phyloP scores from a whole-genome alignment of 2,888 invertebrate species.

The Dascillus cervinus region DNA sequence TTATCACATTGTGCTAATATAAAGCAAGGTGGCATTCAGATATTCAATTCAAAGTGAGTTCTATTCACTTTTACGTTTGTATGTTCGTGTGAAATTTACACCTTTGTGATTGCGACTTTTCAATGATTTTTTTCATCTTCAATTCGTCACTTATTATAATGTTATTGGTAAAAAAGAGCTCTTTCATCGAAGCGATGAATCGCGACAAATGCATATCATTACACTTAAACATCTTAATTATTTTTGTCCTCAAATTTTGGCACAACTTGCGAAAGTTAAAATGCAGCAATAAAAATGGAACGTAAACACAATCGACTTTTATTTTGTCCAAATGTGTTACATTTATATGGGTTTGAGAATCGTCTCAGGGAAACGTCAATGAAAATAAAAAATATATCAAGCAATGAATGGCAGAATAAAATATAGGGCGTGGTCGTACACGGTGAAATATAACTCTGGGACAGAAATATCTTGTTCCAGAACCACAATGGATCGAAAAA shows the following conservation, averaged over 20 bases:
- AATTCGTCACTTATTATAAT: too few species aligned
- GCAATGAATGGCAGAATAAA: slow-evolving; percentile 39
- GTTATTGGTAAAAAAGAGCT: too few species aligned
- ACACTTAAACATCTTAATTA: too few species aligned
- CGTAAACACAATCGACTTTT: too few species aligned
- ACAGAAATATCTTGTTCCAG: slow-evolving; percentile 41
- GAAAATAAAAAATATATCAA: slow-evolving; percentile 32
- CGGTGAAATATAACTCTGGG: slow-evolving; percentile 41
- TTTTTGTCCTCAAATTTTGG: too few species aligned
- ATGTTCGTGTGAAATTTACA: slow-evolving; percentile 26
- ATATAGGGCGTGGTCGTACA: slow-evolving; percentile 36
- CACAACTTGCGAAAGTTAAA: too few species aligned
- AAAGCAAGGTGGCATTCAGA: slow-evolving; percentile 35
- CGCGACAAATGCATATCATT: too few species aligned
- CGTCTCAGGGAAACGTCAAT: slow-evolving; percentile 25
- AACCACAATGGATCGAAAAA: slow-evolving; percentile 35
- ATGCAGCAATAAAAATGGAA: too few species aligned
- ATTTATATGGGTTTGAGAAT: too few species aligned
- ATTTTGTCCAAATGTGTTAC: too few species aligned
- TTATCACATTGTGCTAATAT: slow-evolving; percentile 38
- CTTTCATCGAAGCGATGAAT: too few species aligned
- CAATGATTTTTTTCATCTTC: not conserved
- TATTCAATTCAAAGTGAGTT: slow-evolving; percentile 22
- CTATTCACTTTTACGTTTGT: slow-evolving; percentile 16
- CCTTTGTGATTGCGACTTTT: slow-evolving; percentile 18